These are phyloP conservation scores for Meriones psammophilus DNA, from an alignment of 2,797 vertebrate species.

Conservation along the genomic window DNA sequence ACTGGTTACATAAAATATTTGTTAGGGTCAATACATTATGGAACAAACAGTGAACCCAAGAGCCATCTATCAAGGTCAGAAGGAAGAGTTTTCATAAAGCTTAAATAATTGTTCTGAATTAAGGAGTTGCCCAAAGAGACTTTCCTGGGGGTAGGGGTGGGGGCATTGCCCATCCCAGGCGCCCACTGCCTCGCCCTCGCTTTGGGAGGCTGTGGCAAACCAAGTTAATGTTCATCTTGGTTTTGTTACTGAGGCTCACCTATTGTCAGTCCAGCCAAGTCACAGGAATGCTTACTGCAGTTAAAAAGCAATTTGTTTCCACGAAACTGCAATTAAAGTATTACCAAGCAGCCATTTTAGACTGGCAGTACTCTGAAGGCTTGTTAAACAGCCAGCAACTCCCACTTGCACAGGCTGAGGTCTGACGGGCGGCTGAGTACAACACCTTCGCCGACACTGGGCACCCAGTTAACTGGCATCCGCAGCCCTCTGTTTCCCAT, in stretches of 20 bases:
- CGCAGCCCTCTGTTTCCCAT: conserved; percentile 80
- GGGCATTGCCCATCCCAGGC: neutral
- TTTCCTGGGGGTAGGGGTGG: neutral
- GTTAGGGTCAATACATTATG: conserved; percentile 59
- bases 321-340: conserved; percentile 92
- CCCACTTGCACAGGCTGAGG: conserved; percentile 70
- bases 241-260: conserved; percentile 81
- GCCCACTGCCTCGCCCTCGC: neutral
- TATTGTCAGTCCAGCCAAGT: conserved; percentile 89
- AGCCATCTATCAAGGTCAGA: conserved; percentile 50
- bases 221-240: conserved; percentile 65
- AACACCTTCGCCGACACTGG: conserved; percentile 70
- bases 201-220: conserved; percentile 34
- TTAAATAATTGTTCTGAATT: conserved; percentile 69
- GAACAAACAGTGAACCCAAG: conserved; percentile 54
- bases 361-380: conserved; percentile 86
- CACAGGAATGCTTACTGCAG: conserved; percentile 90
- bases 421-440: conserved; percentile 67
- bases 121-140: conserved; percentile 4
- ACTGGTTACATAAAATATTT: conserved; percentile 78
- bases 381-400: conserved; percentile 86
- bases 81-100: conserved; percentile 56
- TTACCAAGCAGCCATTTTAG: conserved; percentile 91
- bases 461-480: conserved; percentile 76
- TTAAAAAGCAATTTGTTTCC: conserved; percentile 93